These are phyloP conservation scores for Philereme transversata DNA, from an alignment of 2,888 invertebrate species.

Conservation along the genomic window DNA sequence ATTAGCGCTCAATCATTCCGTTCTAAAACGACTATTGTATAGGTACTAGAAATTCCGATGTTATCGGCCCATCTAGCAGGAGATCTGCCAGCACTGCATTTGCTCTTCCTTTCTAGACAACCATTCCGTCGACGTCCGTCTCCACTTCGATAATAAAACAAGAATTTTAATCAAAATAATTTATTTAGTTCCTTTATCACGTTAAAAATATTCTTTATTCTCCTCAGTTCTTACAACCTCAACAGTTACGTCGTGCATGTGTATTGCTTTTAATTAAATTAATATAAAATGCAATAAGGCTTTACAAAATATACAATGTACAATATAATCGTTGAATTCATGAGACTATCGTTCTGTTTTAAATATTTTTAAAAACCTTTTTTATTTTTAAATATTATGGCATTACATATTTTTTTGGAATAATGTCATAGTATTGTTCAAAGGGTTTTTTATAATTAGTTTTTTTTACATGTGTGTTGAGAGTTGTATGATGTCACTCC, in stretches of 20 bases:
- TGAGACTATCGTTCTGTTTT: constrained; percentile 22
- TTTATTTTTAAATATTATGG: not conserved
- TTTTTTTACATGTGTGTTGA: too few relatives aligned
- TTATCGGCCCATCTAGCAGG: too few relatives aligned
- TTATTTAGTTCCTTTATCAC: constrained; percentile 59
- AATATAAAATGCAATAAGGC: constrained; percentile 39
- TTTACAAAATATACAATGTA: constrained; percentile 33
- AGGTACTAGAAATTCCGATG: too few relatives aligned
- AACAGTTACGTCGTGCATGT: constrained; percentile 24
- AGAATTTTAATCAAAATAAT: constrained; percentile 66
- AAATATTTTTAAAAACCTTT: not conserved
- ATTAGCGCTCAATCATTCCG: too few relatives aligned
- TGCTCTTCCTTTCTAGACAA: too few relatives aligned
- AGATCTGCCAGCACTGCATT: too few relatives aligned
- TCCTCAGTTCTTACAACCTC: constrained; percentile 44
- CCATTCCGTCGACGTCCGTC: too few relatives aligned
- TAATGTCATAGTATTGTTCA: too few relatives aligned
- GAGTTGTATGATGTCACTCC: too few relatives aligned
- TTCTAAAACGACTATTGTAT: too few relatives aligned
- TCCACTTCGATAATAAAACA: constrained; percentile 15
- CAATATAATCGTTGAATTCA: constrained; percentile 36
- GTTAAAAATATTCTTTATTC: constrained; percentile 58
- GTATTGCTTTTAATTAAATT: constrained; percentile 31
- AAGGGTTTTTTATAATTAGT: too few relatives aligned
- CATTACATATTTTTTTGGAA: too few relatives aligned